Evolutionary conservation across 2,113 vertebrate genomes (phyloP).

Genomic region (Notarius quadriscutis): DNA sequence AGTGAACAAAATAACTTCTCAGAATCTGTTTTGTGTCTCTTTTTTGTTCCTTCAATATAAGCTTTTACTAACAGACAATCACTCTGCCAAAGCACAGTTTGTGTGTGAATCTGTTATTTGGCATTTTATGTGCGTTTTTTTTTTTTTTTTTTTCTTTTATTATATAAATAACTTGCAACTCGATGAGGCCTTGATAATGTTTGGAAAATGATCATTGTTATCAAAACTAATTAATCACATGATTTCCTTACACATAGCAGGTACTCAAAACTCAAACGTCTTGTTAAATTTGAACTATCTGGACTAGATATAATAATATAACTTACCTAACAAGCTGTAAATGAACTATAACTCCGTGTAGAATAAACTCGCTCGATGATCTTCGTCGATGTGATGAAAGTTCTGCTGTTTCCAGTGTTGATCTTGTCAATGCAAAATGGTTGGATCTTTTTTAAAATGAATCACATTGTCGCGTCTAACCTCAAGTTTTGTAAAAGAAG

Average conservation of each 20-base stretch:
- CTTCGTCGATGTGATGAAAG: neutral
- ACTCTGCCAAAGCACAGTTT: constrained; percentile 44
- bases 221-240: neutral
- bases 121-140: neutral
- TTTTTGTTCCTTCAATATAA: neutral
- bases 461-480: constrained; percentile 45
- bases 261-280: neutral
- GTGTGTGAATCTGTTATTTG: neutral
- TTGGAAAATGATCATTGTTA: neutral
- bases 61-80: constrained; percentile 54
- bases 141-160: neutral
- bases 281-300: neutral
- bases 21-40: too few species aligned
- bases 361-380: neutral
- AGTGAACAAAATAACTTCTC: neutral
- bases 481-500: constrained; percentile 47
- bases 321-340: neutral
- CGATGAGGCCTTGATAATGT: neutral
- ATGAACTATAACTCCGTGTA: neutral
- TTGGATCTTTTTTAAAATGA: neutral
- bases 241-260: neutral
- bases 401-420: neutral
- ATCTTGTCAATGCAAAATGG: neutral
- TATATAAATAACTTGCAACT: neutral
- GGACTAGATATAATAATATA: neutral